Conservation (phyloP, 2,113 vertebrate genomes). For the Cariama cristata region DNA sequence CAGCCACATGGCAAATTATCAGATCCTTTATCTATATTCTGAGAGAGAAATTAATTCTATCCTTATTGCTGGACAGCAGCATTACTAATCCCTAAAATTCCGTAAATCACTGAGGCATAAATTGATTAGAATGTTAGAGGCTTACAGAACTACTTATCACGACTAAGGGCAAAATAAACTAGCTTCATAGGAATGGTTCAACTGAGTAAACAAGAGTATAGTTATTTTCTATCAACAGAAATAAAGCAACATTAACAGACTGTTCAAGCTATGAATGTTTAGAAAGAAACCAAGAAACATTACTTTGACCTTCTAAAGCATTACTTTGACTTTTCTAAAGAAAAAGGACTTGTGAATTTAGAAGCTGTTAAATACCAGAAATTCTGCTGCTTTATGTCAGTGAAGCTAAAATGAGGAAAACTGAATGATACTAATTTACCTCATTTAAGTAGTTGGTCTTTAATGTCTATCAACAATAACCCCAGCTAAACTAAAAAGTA, state of each 20-base stretch:
- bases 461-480: not conserved
- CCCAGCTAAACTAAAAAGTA: constrained; percentile 7
- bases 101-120: not conserved
- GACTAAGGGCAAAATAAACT: not conserved
- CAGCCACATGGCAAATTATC: not conserved
- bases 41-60: not conserved
- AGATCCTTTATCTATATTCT: not conserved
- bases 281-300: not conserved
- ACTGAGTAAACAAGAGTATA: not conserved
- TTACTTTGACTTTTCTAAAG: not conserved
- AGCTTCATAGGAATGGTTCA: not conserved
- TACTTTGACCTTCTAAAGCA: not conserved
- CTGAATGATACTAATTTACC: not conserved
- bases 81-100: not conserved
- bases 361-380: not conserved
- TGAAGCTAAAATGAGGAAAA: not conserved
- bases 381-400: not conserved
- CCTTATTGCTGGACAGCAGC: not conserved
- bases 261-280: not conserved
- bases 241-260: not conserved
- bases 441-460: not conserved
- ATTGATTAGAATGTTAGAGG: not conserved
- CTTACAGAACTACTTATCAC: not conserved
- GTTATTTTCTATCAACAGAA: not conserved
- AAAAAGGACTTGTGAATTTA: not conserved